Evolutionary conservation across 2,113 vertebrate genomes (phyloP).

Genomic region (Gulo gulo): DNA sequence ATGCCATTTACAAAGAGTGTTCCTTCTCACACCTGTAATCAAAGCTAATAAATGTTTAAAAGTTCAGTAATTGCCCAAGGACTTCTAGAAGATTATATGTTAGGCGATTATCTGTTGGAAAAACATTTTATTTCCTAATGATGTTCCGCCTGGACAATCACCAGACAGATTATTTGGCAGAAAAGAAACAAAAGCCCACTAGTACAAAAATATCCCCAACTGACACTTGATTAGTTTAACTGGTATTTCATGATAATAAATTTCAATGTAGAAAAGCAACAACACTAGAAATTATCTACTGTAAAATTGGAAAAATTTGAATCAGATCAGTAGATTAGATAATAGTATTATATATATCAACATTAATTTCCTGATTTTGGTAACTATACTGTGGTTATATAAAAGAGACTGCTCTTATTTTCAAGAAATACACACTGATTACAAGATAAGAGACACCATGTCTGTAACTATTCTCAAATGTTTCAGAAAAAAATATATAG

Average conservation of each 20-base stretch:
- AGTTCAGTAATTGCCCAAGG: conserved; percentile 61
- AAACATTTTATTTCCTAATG: conserved; percentile 65
- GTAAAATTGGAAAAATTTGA: neutral
- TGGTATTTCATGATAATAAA: conserved; percentile 37
- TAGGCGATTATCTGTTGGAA: conserved; percentile 51
- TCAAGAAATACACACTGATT: conserved; percentile 51
- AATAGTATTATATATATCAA: neutral
- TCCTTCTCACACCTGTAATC: conserved; percentile 51
- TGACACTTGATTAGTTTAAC: conserved; percentile 20
- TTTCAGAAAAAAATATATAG: conserved; percentile 28
- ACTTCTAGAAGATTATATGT: conserved; percentile 46
- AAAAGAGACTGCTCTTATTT: conserved; percentile 23
- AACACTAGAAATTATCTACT: conserved; percentile 30
- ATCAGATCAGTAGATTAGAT: conserved; percentile 1
- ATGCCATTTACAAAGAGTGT: conserved; percentile 41
- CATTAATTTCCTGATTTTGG: conserved; percentile 38
- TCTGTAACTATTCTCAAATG: neutral
- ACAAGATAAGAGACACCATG: neutral
- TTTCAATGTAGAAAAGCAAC: conserved; percentile 39
- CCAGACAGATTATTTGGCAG: conserved; percentile 27
- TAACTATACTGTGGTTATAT: conserved; percentile 19
- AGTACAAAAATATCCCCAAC: conserved; percentile 38
- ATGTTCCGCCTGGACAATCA: conserved; percentile 58
- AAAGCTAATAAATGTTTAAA: conserved; percentile 64
- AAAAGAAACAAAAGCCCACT: conserved; percentile 27